A percentile compares a stretch with the other conserved stretches of the same genome.
Conservation (phyloP, 2,797 vertebrate species). For the Ambastaia sidthimunki region DNA sequence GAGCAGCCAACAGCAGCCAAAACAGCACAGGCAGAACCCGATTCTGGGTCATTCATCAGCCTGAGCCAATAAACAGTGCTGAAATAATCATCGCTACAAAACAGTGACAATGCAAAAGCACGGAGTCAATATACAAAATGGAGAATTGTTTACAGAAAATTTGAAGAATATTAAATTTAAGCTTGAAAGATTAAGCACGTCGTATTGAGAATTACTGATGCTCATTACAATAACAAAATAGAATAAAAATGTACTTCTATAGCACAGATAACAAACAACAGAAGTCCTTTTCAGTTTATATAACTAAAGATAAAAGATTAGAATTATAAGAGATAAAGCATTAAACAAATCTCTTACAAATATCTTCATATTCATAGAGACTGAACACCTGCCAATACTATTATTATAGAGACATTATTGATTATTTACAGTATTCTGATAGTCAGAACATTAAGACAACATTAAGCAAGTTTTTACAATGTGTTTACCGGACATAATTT, state of each 20-base stretch:
- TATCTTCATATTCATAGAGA: neutral
- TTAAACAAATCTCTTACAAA: no score
- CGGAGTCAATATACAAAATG: neutral
- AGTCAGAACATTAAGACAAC: neutral
- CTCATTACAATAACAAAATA: neutral
- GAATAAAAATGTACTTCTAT: neutral
- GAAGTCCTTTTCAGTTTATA: neutral
- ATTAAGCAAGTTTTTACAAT: neutral
- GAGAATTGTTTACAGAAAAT: neutral
- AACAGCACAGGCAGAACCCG: conserved; percentile 6
- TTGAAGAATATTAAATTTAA: neutral
- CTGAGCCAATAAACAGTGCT: conserved; percentile 29
- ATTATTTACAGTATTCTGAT: no score
- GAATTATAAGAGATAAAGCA: no score
- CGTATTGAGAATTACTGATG: neutral
- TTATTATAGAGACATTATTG: neutral
- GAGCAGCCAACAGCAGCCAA: conserved; percentile 26
- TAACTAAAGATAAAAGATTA: no score
- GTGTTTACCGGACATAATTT: neutral
- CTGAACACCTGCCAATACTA: neutral
- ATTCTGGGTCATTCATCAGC: conserved; percentile 35
- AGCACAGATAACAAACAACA: neutral
- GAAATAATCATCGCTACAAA: conserved; percentile 39
- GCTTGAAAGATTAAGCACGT: neutral
- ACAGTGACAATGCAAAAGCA: conserved; percentile 21